These are phyloP conservation scores for Drosophila meridionalis DNA, from an alignment of 2,888 invertebrate species.

Conservation along the genomic window DNA sequence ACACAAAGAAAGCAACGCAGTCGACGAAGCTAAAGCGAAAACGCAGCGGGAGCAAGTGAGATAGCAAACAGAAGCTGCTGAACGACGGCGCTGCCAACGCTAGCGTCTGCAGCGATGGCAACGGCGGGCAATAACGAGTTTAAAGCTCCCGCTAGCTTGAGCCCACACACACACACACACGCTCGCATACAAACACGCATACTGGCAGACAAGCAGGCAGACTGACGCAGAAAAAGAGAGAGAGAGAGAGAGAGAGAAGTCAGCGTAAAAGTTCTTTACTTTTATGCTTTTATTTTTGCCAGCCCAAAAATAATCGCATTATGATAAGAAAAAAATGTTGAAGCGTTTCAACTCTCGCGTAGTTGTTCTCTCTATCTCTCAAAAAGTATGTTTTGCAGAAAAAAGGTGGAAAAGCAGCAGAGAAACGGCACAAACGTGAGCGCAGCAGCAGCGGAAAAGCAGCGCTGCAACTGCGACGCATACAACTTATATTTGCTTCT, in stretches of 20 bases:
- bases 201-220: constrained; percentile 16
- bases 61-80: constrained; percentile 57
- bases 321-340: constrained; percentile 63
- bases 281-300: constrained; percentile 64
- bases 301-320: constrained; percentile 72
- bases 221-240: constrained; percentile 11
- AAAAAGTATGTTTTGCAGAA: constrained; percentile 22
- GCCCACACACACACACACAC: constrained; percentile 37
- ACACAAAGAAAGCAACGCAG: constrained; percentile 22
- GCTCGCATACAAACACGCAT: constrained; percentile 12
- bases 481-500: constrained; percentile 75
- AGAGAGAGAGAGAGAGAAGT: constrained; percentile 17
- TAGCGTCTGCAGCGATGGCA: constrained; percentile 14
- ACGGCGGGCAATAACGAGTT: constrained; percentile 68
- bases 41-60: constrained; percentile 16
- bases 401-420: constrained; percentile 48
- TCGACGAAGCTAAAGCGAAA: constrained; percentile 21
- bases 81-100: constrained; percentile 23
- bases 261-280: constrained; percentile 66
- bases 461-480: constrained; percentile 43
- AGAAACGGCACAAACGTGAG: constrained; percentile 30
- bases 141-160: constrained; percentile 69
- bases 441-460: constrained; percentile 21
- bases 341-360: constrained; percentile 22
- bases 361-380: constrained; percentile 8